Evolutionary conservation across 2,888 invertebrate species (phyloP).

Genomic region (Baronia brevicornis): DNA sequence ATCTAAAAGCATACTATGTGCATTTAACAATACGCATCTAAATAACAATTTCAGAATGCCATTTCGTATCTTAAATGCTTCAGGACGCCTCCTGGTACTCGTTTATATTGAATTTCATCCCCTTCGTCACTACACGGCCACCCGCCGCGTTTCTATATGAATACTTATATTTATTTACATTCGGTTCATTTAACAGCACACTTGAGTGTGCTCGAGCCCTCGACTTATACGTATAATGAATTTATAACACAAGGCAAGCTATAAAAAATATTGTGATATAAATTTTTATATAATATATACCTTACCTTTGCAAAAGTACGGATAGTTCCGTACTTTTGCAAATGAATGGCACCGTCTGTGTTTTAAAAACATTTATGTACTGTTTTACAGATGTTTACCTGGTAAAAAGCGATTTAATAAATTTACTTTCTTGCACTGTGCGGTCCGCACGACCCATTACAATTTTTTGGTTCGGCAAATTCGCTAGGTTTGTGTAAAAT

Average conservation of each 20-base stretch:
- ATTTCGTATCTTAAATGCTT: conserved; percentile 3
- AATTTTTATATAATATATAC: background rate
- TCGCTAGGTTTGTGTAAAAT: too few relatives aligned
- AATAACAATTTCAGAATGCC: background rate
- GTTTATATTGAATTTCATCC: conserved; percentile 58
- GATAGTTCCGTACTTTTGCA: too few relatives aligned
- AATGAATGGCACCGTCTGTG: too few relatives aligned
- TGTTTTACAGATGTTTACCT: too few relatives aligned
- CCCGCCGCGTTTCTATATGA: conserved; percentile 59
- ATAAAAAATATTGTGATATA: too few relatives aligned
- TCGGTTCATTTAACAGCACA: conserved; percentile 69
- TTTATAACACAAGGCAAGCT: conserved; percentile 1
- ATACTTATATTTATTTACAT: conserved; percentile 73
- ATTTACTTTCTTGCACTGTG: too few relatives aligned
- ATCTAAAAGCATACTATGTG: too few relatives aligned
- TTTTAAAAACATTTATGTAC: too few relatives aligned
- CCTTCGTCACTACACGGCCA: conserved; percentile 40
- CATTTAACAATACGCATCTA: conserved; percentile 19
- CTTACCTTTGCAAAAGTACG: conserved; percentile 1
- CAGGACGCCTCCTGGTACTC: conserved; percentile 35
- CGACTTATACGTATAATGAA: conserved; percentile 26
- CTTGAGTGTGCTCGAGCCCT: conserved; percentile 52
- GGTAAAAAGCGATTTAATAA: too few relatives aligned
- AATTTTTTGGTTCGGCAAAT: too few relatives aligned
- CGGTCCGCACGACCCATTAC: too few relatives aligned